phyloP scores from a whole-genome alignment of 2,888 invertebrate genomes.

The Drosophila flavopinicola region DNA sequence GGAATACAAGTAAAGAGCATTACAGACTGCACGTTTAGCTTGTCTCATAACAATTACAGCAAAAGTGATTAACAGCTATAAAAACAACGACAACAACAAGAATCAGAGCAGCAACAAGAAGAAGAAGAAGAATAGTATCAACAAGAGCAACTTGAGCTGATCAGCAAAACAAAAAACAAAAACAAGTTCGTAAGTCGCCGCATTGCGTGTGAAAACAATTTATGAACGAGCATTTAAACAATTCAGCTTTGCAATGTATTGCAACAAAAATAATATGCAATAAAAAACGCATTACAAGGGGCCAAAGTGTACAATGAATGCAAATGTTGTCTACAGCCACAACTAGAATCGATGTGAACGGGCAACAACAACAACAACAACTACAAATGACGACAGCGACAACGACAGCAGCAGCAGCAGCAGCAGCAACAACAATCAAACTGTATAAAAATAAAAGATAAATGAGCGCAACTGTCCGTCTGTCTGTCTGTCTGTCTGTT shows the following conservation, averaged over 20 bases:
- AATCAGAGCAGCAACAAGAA: constrained; percentile 27
- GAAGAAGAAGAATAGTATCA: constrained; percentile 16
- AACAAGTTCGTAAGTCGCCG: constrained; percentile 50
- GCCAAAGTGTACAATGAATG: constrained; percentile 74
- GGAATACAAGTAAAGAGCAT: constrained; percentile 22
- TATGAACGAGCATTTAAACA: constrained; percentile 62
- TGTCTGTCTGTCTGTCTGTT: constrained; percentile 41
- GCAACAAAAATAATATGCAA: constrained; percentile 49
- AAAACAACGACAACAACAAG: constrained; percentile 45
- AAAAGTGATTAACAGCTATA: constrained; percentile 61
- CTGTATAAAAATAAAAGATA: constrained; percentile 73
- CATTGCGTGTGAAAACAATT: constrained; percentile 65
- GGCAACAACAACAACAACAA: constrained; percentile 55
- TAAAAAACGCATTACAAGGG: constrained; percentile 65
- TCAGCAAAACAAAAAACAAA: constrained; percentile 51
- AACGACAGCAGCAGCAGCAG: constrained; percentile 30
- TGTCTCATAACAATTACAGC: constrained; percentile 67
- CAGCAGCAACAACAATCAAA: constrained; percentile 45
- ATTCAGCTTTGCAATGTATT: constrained; percentile 12
- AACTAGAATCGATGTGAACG: constrained; percentile 46
- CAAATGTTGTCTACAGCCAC: constrained; percentile 54
- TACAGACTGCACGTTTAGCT: constrained; percentile 53
- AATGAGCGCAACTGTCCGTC: constrained; percentile 61
- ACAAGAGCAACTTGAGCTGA: constrained; percentile 26
- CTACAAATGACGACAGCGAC: constrained; percentile 42